Conservation (phyloP, 2,113 vertebrate genomes). For the Corythornis madagascariensis region DNA sequence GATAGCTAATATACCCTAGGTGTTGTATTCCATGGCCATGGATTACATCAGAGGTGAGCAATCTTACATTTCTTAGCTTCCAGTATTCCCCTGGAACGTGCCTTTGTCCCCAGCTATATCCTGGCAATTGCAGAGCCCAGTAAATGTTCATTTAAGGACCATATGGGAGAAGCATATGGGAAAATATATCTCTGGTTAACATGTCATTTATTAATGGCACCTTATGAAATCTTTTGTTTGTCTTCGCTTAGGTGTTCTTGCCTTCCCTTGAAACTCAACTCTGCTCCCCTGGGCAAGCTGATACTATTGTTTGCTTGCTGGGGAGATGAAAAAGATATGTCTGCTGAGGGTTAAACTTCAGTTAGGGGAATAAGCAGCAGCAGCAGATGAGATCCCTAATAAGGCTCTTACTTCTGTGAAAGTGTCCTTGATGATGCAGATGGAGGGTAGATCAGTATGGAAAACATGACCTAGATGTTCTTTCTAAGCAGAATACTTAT, state of each 20-base stretch:
- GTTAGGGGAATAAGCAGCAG: background rate
- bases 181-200: background rate
- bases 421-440: conserved; percentile 33
- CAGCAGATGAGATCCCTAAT: background rate
- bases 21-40: background rate
- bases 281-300: background rate
- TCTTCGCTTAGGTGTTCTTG: background rate
- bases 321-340: background rate
- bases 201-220: background rate
- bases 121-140: background rate
- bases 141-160: background rate
- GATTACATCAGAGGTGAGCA: background rate
- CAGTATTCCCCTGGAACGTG: background rate
- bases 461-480: conserved; percentile 40
- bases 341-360: background rate
- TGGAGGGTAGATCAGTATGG: conserved; percentile 21
- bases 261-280: background rate
- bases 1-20: background rate
- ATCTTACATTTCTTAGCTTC: background rate
- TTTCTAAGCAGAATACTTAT: conserved; percentile 4
- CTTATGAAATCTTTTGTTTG: background rate
- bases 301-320: background rate
- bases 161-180: background rate
- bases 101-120: background rate
- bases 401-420: background rate